Base-by-base conservation (phyloP, 2,888 invertebrate species). In the Laothoe populi region DNA sequence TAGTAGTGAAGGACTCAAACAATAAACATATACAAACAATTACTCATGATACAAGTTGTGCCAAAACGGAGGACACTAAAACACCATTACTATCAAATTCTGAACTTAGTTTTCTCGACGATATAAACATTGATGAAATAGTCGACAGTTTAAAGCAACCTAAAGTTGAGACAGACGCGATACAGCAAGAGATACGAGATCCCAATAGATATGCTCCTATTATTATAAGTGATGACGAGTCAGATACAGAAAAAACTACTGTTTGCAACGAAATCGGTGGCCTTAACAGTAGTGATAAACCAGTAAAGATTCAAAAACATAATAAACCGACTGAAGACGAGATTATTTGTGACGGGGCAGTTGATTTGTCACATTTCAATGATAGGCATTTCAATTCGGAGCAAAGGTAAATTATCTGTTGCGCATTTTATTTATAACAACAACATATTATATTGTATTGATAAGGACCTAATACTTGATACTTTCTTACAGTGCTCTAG, bases 121-220 rank as follows among this genome's bases (percentile, higher is more conserved):
- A 88, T 65, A 75, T 90, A 4, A 76, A 90, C 70, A 72, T 87
- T 26, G 90, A 90, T 67, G 88, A 86, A 75, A 86, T 90, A 23
- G 83, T 84, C 1, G 75, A 85, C 53, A 82, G 78, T 66, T 73
- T 88, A 64, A 78, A 77, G 60, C 65, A 67, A 19, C 19, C n/a
- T 42, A 40, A 71, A 68, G 53, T 67, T 71, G 61, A 66, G 71
- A 49, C 31, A 38, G 49, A 13, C 19, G 40, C 10, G 26, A 60
- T 10, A 1, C 0, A 23, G 13, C 53, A n/a, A 38, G 16, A 57
- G 16, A 4, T 23, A 7, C 7, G 3, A 13, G 5, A 40, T 21
- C 10, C 4, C 16, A 24, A n/a, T 42, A 49, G 23, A 38, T 13
- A 24, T 31, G 16, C 4, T 35, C 16, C 35, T 19, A 19, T 53